A percentile compares a stretch with the other conserved stretches of the same genome.
Conservation (phyloP, 2,113 vertebrate species). For the Gnathonemus echidnorhynchus region DNA sequence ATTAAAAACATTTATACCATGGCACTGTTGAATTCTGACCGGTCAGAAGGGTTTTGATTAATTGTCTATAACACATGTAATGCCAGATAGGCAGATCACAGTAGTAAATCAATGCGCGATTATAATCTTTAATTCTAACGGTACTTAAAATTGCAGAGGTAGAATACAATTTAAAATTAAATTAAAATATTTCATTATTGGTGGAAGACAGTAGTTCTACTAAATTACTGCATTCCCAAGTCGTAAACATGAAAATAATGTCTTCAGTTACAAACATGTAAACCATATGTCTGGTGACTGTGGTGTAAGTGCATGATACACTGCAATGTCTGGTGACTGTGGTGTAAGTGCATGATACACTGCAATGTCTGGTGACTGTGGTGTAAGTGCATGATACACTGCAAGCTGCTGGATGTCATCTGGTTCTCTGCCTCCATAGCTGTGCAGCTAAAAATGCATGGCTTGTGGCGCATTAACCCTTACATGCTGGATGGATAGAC, state of each 20-base stretch:
- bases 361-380: not conserved
- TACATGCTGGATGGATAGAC: not conserved
- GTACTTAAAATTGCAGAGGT: not conserved
- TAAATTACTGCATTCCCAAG: not conserved
- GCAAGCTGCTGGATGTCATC: not conserved
- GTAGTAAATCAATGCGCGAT: not conserved
- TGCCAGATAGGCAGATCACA: not conserved
- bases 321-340: not conserved
- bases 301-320: no score
- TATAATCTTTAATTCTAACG: not conserved
- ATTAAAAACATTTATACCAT: not conserved
- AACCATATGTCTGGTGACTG: not conserved
- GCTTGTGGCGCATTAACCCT: not conserved
- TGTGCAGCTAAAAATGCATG: not conserved
- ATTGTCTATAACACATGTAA: not conserved
- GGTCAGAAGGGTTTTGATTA: not conserved
- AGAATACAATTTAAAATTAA: not conserved
- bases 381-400: no score
- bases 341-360: no score
- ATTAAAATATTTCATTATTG: not conserved
- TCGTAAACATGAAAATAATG: not conserved
- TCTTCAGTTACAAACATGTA: not conserved
- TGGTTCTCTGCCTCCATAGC: not conserved
- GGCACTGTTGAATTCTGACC: not conserved
- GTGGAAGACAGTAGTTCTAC: not conserved